phyloP scores from a whole-genome alignment of 2,797 vertebrate genomes.

The Psittacula echo region DNA sequence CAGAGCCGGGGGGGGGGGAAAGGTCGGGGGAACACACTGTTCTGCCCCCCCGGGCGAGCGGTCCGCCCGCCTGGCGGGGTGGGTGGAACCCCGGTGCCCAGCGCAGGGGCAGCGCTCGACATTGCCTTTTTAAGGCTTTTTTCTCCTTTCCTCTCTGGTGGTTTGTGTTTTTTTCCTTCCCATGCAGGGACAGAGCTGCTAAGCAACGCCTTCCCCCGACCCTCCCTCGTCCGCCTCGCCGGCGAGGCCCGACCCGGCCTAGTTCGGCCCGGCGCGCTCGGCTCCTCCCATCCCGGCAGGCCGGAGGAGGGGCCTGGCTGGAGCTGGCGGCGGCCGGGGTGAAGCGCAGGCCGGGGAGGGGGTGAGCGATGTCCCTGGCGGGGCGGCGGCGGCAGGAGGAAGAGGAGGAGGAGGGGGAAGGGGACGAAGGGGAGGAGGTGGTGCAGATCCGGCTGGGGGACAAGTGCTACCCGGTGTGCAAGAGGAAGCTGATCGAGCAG shows the following conservation, averaged over 20 bases:
- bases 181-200: not conserved
- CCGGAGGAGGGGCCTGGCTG: not conserved
- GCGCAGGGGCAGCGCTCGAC: not conserved
- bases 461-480: slow-evolving; percentile 89
- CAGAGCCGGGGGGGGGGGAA: not conserved
- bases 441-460: slow-evolving; percentile 90
- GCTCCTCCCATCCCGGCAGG: not conserved
- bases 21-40: not conserved
- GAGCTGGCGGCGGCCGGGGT: not conserved
- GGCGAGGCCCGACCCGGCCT: not conserved
- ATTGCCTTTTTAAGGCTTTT: slow-evolving; percentile 65
- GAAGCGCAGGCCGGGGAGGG: not conserved
- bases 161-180: not conserved
- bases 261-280: not conserved
- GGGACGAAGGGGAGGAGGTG: slow-evolving; percentile 56
- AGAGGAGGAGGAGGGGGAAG: not conserved
- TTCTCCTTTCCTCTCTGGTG: not conserved
- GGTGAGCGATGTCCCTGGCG: slow-evolving; percentile 35
- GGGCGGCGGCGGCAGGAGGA: not conserved
- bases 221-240: not conserved
- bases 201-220: not conserved
- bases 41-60: not conserved
- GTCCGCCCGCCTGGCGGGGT: not conserved
- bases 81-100: not conserved
- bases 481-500: slow-evolving; percentile 92